Conservation (phyloP, 2,113 vertebrate species). For the Salvator merianae region DNA sequence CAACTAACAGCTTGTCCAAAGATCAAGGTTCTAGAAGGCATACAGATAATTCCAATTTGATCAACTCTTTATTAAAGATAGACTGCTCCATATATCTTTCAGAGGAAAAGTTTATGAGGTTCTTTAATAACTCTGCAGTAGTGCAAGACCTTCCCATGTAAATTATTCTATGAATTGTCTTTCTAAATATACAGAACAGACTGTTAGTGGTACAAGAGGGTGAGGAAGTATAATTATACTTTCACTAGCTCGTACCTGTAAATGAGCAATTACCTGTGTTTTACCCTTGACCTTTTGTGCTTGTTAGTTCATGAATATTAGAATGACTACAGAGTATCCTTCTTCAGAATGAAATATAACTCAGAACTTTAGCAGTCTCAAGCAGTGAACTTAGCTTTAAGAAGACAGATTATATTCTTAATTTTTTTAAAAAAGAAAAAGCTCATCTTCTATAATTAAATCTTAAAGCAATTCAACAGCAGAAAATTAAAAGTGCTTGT, state of each 20-base stretch:
- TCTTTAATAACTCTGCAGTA: constrained; percentile 65
- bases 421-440: constrained; percentile 28
- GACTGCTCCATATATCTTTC: constrained; percentile 66
- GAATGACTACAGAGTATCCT: constrained; percentile 26
- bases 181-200: constrained; percentile 30
- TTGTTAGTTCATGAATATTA: constrained; percentile 45
- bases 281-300: constrained; percentile 43
- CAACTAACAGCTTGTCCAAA: constrained; percentile 60
- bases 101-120: constrained; percentile 60
- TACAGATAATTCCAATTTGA: constrained; percentile 57
- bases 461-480: constrained; percentile 1
- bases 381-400: background rate
- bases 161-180: constrained; percentile 62
- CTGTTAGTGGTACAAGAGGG: constrained; percentile 10
- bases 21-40: constrained; percentile 52
- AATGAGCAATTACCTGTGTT: constrained; percentile 51
- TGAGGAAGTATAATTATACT: constrained; percentile 17
- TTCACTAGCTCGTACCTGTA: constrained; percentile 21
- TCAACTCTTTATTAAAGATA: constrained; percentile 54
- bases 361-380: constrained; percentile 37
- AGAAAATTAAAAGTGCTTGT: constrained; percentile 37
- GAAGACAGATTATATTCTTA: constrained; percentile 26
- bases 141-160: constrained; percentile 55
- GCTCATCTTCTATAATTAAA: constrained; percentile 45
- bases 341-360: constrained; percentile 44